Conservation (phyloP, 2,888 invertebrate species). For the Adelphocoris suturalis region DNA sequence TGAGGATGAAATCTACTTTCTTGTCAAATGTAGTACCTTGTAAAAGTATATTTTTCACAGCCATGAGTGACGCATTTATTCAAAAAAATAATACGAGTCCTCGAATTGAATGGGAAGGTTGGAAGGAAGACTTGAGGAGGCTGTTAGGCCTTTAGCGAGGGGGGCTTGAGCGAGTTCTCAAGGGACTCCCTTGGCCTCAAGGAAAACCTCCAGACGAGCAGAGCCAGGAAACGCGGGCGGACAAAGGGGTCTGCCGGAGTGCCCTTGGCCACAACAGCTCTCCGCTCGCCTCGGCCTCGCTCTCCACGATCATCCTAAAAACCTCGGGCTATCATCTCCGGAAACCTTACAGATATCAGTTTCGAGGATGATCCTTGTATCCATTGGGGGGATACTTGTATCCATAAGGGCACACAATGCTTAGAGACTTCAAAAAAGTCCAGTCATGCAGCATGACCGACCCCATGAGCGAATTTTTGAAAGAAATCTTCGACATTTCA, state of each 20-base stretch:
- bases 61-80: too few relatives aligned
- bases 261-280: background rate
- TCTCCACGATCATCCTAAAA: background rate
- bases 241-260: background rate
- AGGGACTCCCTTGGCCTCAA: slow-evolving; percentile 17
- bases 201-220: slow-evolving; percentile 25
- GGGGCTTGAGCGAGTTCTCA: background rate
- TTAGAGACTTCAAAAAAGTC: too few relatives aligned
- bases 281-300: background rate
- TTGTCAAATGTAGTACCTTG: too few relatives aligned
- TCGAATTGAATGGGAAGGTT: background rate
- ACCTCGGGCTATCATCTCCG: background rate
- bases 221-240: background rate
- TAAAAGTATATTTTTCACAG: too few relatives aligned
- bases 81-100: background rate
- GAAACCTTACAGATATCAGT: too few relatives aligned
- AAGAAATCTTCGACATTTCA: too few relatives aligned
- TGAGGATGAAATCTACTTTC: too few relatives aligned
- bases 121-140: background rate
- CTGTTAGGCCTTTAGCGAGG: background rate
- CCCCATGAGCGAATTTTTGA: too few relatives aligned
- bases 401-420: too few relatives aligned
- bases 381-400: too few relatives aligned
- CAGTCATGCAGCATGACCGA: too few relatives aligned
- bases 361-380: too few relatives aligned